These are phyloP conservation scores for Dexiosoma caninum DNA, from an alignment of 2,888 invertebrate species.

Conservation along the genomic window DNA sequence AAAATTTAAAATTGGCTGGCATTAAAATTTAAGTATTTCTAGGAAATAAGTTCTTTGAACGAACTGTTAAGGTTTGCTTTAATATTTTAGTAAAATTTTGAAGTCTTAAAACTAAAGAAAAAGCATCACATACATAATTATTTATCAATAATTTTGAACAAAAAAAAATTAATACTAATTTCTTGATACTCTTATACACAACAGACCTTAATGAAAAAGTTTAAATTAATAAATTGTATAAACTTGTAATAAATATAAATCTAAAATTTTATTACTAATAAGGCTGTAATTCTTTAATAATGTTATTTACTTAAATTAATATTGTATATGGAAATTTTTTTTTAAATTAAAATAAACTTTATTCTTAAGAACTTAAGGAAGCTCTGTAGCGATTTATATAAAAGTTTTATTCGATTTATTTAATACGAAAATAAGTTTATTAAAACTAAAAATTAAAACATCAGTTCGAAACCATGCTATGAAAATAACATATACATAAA, in stretches of 20 bases:
- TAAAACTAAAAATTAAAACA: too few species aligned
- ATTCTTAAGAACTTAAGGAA: slow-evolving; percentile 47
- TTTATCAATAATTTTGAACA: slow-evolving; percentile 20
- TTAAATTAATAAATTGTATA: not conserved
- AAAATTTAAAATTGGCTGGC: slow-evolving; percentile 49
- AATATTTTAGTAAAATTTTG: slow-evolving; percentile 2
- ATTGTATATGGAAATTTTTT: not conserved
- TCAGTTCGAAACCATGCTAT: too few species aligned
- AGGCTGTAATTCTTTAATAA: not conserved
- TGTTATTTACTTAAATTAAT: not conserved
- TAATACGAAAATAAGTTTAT: not conserved
- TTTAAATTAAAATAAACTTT: slow-evolving; percentile 16
- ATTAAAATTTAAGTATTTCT: slow-evolving; percentile 43
- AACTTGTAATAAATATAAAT: not conserved
- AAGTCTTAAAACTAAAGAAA: slow-evolving; percentile 5
- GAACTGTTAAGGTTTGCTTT: slow-evolving; percentile 22
- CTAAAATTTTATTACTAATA: not conserved
- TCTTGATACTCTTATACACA: not conserved
- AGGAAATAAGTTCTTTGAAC: slow-evolving; percentile 30
- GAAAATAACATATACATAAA: too few species aligned
- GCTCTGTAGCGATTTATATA: slow-evolving; percentile 20
- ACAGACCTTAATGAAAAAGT: too few species aligned
- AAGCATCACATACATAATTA: slow-evolving; percentile 35
- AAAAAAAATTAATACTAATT: not conserved
- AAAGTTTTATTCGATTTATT: not conserved